Evolutionary conservation across 2,113 vertebrate species (phyloP).

Genomic region (Plecotus auritus): DNA sequence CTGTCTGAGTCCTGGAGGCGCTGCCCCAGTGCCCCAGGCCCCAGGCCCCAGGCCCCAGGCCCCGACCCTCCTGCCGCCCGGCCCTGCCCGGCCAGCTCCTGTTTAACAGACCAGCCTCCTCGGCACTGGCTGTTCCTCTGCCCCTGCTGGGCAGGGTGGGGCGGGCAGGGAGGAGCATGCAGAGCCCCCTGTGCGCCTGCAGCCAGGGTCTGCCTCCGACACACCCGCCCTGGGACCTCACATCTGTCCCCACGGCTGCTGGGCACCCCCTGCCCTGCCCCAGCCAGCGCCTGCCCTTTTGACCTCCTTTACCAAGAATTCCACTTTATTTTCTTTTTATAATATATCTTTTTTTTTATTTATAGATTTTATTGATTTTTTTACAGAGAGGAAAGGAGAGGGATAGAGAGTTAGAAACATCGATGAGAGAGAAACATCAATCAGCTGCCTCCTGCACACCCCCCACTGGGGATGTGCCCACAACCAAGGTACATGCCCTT

Average conservation of each 20-base stretch:
- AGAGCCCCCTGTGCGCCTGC: not conserved
- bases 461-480: too few relatives aligned
- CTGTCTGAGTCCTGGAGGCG: not conserved
- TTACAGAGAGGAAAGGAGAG: too few relatives aligned
- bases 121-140: not conserved
- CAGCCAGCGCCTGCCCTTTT: accelerated
- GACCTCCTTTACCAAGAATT: not conserved
- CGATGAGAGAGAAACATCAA: too few relatives aligned
- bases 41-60: accelerated
- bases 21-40: too few relatives aligned
- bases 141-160: too few relatives aligned
- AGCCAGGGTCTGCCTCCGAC: not conserved
- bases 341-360: too few relatives aligned
- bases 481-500: too few relatives aligned
- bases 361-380: too few relatives aligned
- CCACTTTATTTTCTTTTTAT: not conserved
- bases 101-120: too few relatives aligned
- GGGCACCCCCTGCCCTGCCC: not conserved
- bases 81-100: not conserved
- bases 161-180: not conserved
- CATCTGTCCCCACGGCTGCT: not conserved
- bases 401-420: too few relatives aligned
- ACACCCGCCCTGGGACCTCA: not conserved
- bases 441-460: too few relatives aligned
- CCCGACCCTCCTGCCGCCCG: accelerated